Evolutionary conservation across 2,888 invertebrate species (phyloP), one percentile per base, ranked within the genome.

Genomic region (Machimus rusticus): DNA sequence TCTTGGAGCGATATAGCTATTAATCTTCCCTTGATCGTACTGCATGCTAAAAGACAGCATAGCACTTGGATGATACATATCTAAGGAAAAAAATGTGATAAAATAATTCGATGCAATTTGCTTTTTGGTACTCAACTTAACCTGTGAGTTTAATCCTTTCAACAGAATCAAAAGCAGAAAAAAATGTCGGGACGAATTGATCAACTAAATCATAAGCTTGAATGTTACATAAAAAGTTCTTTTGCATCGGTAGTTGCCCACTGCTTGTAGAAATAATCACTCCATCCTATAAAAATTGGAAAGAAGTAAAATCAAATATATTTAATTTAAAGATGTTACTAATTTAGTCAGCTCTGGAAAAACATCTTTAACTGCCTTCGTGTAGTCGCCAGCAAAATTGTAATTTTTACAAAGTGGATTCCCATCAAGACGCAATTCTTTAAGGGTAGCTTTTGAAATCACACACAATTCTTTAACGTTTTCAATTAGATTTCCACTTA

Each of bases 391-490:
- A 2, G 87, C 74, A 28, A 39, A 51, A 4, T 34, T 39, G 43
- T 79, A 88, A 28, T 88, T 88, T 51, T 55, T 55, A 74, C 89
- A 89, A 1, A 89, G 66, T 79, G 89, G 89, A 89, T 89, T 89
- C n/a, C 88, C 89, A 74, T 88, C 87, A 2, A 89, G 55, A 12
- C 43, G 51, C 3, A 89, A 79, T 9, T 88, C 86, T 9, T 57
- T 88, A 4, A 89, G 85, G 9, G 85, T 81, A 74, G 28, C 31
- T 66, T 88, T 88, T 6, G 88, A 84, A 0, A 89, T 76, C 31
- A 34, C 28, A 19, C 84, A 79, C 28, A 89, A 86, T 28, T 89
- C 88, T 0, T 55, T 28, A 1, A 89, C 19, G 19, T 46, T 66
- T 66, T 87, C 87, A 16, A 89, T 88, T 37, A 55, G 12, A 88